A percentile compares a stretch with the other conserved stretches of the same genome.
Evolutionary conservation across 1,140 invertebrate species (phyloP).

Genomic region (Caerostris extrusa): DNA sequence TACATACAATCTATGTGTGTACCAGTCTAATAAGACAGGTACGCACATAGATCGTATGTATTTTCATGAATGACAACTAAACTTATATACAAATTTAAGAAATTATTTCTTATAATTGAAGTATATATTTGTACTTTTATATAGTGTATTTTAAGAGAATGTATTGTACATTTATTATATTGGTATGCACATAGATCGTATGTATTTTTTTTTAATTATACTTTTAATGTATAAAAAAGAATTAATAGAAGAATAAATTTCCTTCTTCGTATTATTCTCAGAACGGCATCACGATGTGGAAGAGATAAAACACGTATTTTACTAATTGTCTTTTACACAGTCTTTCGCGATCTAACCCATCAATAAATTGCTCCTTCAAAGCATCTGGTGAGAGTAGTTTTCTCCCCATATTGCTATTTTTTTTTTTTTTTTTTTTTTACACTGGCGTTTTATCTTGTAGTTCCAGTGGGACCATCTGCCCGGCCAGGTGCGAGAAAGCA

Average conservation of each 20-base stretch:
- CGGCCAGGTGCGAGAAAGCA: conserved; percentile 4
- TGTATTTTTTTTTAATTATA: no score
- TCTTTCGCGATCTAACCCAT: background rate
- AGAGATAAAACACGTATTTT: background rate
- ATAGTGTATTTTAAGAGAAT: no score
- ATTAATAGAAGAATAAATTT: background rate
- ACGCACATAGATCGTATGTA: no score
- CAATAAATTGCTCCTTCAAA: background rate
- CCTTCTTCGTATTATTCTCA: background rate
- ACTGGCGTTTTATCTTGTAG: background rate
- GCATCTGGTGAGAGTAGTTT: background rate
- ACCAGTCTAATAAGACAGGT: no score
- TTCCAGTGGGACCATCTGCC: conserved; percentile 9
- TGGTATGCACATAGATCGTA: no score
- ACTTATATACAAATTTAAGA: no score
- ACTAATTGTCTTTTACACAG: background rate
- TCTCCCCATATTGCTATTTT: background rate
- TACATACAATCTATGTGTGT: no score
- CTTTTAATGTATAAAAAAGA: no score
- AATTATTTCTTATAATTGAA: no score
- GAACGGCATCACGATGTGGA: background rate
- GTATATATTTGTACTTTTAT: no score
- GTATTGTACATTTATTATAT: no score
- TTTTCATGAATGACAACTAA: no score
- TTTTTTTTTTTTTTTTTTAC: background rate